These are phyloP conservation scores for Capreolus pygargus DNA, from an alignment of 2,113 vertebrate species.

Conservation along the genomic window DNA sequence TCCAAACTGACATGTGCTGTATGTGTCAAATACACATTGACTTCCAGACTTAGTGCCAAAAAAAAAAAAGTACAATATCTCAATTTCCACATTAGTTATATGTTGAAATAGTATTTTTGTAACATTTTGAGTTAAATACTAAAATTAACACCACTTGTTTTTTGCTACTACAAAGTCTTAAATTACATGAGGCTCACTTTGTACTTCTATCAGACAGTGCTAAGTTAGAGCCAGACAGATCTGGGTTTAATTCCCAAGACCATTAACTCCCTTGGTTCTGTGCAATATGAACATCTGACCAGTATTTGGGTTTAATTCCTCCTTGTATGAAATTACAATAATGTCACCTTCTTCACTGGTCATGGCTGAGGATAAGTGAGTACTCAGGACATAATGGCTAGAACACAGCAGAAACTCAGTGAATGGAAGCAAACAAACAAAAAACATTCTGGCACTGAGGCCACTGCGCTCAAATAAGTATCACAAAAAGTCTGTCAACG, in stretches of 20 bases:
- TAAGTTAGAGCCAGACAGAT: not conserved
- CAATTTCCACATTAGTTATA: not conserved
- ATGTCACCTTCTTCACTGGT: not conserved
- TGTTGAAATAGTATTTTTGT: not conserved
- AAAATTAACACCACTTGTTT: not conserved
- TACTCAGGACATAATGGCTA: not conserved
- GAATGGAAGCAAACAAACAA: not conserved
- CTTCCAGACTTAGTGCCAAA: not conserved
- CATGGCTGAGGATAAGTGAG: not conserved
- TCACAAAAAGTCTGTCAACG: not conserved
- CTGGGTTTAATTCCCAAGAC: not conserved
- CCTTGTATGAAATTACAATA: not conserved
- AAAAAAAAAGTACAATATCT: not conserved
- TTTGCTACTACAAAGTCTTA: not conserved
- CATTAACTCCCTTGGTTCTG: not conserved
- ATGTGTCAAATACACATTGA: not conserved
- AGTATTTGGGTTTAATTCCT: not conserved
- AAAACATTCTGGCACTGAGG: not conserved
- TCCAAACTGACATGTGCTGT: not conserved
- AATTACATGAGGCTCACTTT: not conserved
- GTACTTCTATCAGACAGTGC: not conserved
- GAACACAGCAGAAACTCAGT: not conserved
- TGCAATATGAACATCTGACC: not conserved
- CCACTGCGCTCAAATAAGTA: not conserved
- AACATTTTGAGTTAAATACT: not conserved